phyloP scores from a whole-genome alignment of 2,888 invertebrate genomes.

The Furcula furcula region DNA sequence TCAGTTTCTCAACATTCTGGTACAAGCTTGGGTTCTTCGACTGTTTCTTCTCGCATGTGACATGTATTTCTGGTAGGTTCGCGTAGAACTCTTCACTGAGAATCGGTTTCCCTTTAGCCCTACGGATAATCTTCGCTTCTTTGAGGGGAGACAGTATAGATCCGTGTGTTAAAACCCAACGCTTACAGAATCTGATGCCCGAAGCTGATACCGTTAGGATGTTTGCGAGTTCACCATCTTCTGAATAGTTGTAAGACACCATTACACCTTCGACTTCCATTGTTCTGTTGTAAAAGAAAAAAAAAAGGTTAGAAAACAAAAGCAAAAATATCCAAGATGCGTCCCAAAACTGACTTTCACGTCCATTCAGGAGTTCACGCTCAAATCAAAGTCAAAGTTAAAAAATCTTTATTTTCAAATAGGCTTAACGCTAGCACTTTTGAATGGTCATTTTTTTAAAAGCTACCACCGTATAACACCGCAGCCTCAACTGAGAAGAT shows the following conservation, averaged over 20 bases:
- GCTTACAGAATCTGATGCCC: slow-evolving; percentile 74
- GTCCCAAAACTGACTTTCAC: no score
- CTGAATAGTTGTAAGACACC: slow-evolving; percentile 72
- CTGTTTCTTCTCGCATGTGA: slow-evolving; percentile 61
- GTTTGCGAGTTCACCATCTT: slow-evolving; percentile 65
- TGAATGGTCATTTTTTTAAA: no score
- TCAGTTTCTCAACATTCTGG: slow-evolving; percentile 57
- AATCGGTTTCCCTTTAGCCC: slow-evolving; percentile 62
- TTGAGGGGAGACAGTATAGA: slow-evolving; percentile 71
- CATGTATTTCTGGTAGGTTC: slow-evolving; percentile 68
- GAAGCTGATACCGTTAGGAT: slow-evolving; percentile 75
- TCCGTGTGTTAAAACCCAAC: slow-evolving; percentile 80
- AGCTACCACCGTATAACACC: no score
- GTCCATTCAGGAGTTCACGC: no score
- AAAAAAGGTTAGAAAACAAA: no score
- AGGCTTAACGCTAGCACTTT: no score
- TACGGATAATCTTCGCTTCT: slow-evolving; percentile 60
- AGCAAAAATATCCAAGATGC: no score
- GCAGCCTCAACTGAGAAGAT: no score
- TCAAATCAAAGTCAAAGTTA: no score
- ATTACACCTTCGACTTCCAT: slow-evolving; percentile 76
- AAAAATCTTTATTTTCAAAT: no score
- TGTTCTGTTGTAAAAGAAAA: slow-evolving; percentile 24
- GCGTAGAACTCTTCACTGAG: slow-evolving; percentile 68
- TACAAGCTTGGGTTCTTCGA: slow-evolving; percentile 42